Evolutionary conservation across 2,888 invertebrate genomes (phyloP), one percentile per base, ranked within the genome.

Genomic region (Anagyrus pseudococci): DNA sequence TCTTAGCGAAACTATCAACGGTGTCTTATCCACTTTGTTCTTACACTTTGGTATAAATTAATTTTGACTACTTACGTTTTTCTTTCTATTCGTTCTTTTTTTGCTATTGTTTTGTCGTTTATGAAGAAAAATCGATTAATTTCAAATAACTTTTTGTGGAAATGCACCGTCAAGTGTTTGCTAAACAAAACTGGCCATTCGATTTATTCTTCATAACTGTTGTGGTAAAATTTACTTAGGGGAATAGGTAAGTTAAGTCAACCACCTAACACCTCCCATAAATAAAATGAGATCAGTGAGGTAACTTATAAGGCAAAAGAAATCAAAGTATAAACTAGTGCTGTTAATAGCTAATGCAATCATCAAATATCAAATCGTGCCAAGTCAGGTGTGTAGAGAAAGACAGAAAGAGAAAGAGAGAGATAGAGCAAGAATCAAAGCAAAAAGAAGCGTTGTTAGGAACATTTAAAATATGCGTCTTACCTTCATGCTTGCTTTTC

Each of bases 211-310:
- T 43, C 20, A 43, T 19, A 43, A 33, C 29, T 2, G 20, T 53
- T 53, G 19, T 46, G 4, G 52, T 25, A 25, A 40, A 40, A n/a
- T n/a, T n/a, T n/a, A n/a, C n/a, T n/a, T n/a, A n/a, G n/a, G n/a
- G n/a, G n/a, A n/a, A 58, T 15, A 37, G n/a, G 17, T n/a, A 10
- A 26, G 29, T n/a, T 52, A 20, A 23, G 37, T 62, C 50, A 49
- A 66, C 64, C 71, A 72, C 70, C 70, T 66, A 69, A 73, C 72
- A 73, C 73, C 73, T 72, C 73, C 72, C 72, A 69, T 41, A 49
- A n/a, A 19, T 43, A 22, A 25, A 37, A 40, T 44, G 40, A 49
- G 58, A 43, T 8, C 20, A 50, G 15, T 47, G 37, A 53, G 33
- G 53, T 43, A 44, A 62, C 44, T 41, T 26, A 58, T 4, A 46